Evolutionary conservation across 2,113 vertebrate species (phyloP).

Genomic region (Eublepharis macularius): DNA sequence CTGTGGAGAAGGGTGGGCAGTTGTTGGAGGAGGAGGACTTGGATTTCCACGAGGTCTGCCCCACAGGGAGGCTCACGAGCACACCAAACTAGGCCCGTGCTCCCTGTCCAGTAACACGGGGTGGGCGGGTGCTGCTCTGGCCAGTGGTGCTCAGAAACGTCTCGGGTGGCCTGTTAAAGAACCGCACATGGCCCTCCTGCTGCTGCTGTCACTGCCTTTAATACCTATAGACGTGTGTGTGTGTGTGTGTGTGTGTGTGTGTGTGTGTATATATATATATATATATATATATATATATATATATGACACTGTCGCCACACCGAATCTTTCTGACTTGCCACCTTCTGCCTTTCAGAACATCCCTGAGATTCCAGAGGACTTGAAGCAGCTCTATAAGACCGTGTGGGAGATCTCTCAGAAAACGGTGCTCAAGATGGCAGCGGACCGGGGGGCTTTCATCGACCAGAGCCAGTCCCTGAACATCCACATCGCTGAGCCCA

Average conservation of each 20-base stretch:
- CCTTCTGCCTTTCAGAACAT: conserved; percentile 70
- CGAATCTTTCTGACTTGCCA: rapidly evolving
- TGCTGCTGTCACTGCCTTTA: too few species aligned
- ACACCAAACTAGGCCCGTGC: too few species aligned
- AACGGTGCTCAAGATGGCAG: conserved; percentile 92
- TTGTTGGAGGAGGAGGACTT: neutral
- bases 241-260: too few species aligned
- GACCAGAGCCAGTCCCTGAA: conserved; percentile 98
- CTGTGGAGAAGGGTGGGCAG: rapidly evolving
- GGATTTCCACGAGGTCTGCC: neutral
- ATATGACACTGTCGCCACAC: too few species aligned
- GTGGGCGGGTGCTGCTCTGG: too few species aligned
- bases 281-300: too few species aligned
- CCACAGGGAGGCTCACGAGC: rapidly evolving
- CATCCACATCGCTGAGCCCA: conserved; percentile 96
- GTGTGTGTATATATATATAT: too few species aligned
- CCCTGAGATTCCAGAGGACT: conserved; percentile 84
- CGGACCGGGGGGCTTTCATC: conserved; percentile 92
- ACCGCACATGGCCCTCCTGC: rapidly evolving
- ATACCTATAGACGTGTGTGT: too few species aligned
- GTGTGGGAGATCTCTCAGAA: conserved; percentile 99
- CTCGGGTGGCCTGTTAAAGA: too few species aligned
- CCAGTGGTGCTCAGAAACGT: too few species aligned
- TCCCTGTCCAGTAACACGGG: too few species aligned
- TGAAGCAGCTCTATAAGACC: conserved; percentile 96